These are phyloP conservation scores for Apotomis turbidana DNA, from an alignment of 2,888 invertebrate species.

Conservation along the genomic window DNA sequence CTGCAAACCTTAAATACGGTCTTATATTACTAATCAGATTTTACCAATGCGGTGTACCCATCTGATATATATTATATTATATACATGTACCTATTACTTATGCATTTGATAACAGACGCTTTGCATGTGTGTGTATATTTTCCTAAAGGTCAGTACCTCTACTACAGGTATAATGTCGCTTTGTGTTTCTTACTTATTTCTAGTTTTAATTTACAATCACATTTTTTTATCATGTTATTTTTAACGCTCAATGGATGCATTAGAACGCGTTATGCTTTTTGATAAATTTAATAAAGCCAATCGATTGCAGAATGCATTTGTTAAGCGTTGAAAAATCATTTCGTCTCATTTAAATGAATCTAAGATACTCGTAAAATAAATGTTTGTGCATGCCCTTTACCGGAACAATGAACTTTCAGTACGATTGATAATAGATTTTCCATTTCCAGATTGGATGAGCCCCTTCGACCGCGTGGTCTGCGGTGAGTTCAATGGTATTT, in stretches of 20 bases:
- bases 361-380: constrained; percentile 8
- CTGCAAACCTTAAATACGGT: not conserved
- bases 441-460: constrained; percentile 96
- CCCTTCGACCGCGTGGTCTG: constrained; percentile 97
- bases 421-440: constrained; percentile 85
- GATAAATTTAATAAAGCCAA: no score
- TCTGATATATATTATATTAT: no score
- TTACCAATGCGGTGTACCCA: not conserved
- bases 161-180: no score
- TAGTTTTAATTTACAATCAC: no score
- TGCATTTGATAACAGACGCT: not conserved
- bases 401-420: constrained; percentile 77
- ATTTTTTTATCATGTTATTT: no score
- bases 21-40: not conserved
- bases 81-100: not conserved
- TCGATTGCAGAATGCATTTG: not conserved
- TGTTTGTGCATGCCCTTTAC: constrained; percentile 67
- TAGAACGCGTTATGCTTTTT: no score
- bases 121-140: not conserved
- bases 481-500: constrained; percentile 95
- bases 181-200: no score
- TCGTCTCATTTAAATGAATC: no score
- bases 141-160: not conserved
- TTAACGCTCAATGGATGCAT: no score
- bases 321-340: not conserved